These are phyloP conservation scores for Regulus satrapa DNA, from an alignment of 2,113 vertebrate species.

Conservation along the genomic window DNA sequence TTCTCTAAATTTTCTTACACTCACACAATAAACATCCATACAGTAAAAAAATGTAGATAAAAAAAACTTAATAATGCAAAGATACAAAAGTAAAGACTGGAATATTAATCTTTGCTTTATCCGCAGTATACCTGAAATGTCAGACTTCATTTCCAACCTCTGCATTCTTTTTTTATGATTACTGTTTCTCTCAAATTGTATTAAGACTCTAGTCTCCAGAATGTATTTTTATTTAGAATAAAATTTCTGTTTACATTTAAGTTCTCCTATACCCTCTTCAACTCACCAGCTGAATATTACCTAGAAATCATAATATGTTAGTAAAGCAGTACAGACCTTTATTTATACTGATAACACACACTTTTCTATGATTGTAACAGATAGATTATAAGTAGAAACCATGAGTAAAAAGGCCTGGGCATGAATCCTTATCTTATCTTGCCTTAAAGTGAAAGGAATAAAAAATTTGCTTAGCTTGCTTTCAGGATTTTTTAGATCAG, in stretches of 20 bases:
- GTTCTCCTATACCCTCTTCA: background rate
- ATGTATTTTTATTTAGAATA: background rate
- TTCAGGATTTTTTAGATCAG: background rate
- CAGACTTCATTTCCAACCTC: background rate
- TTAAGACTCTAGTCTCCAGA: background rate
- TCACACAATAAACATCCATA: background rate
- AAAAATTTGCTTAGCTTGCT: background rate
- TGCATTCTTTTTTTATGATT: background rate
- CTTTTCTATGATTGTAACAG: background rate
- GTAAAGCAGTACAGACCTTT: background rate
- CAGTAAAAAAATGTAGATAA: background rate
- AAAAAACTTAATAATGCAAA: background rate
- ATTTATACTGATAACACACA: background rate
- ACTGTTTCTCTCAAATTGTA: background rate
- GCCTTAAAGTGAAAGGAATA: background rate
- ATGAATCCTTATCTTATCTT: background rate
- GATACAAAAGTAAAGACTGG: background rate
- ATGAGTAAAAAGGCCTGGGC: background rate
- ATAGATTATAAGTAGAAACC: background rate
- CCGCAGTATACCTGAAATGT: background rate
- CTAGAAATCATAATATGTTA: accelerated
- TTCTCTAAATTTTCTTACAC: background rate
- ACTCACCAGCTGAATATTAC: background rate
- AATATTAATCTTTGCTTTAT: background rate
- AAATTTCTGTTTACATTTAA: background rate